Percentiles rank a stretch among this genome's conserved stretches.
These are phyloP conservation scores for Irena cyanogastra DNA, from an alignment of 2,113 vertebrate genomes.

Conservation along the genomic window DNA sequence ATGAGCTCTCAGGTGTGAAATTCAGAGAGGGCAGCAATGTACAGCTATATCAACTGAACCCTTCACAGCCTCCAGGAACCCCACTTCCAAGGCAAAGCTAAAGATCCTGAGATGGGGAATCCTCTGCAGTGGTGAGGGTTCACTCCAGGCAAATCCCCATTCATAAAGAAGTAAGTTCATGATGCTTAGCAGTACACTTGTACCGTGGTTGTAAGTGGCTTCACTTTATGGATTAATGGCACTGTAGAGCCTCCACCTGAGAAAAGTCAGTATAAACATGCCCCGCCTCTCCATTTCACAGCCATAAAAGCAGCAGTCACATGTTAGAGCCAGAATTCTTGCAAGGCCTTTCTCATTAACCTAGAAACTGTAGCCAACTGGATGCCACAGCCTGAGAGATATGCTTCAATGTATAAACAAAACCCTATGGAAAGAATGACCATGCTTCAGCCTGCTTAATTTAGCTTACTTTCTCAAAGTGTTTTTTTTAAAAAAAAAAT, in stretches of 20 bases:
- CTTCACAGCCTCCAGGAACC: neutral
- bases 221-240: neutral
- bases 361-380: neutral
- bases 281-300: neutral
- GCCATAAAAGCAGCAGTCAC: neutral
- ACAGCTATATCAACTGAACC: fast-evolving
- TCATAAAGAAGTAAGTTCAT: neutral
- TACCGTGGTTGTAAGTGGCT: neutral
- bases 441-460: neutral
- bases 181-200: neutral
- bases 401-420: conserved; percentile 4
- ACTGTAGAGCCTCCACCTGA: neutral
- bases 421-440: neutral
- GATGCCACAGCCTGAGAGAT: neutral
- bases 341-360: neutral
- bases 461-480: neutral
- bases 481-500: neutral
- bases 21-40: fast-evolving
- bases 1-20: neutral
- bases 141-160: neutral
- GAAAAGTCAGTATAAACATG: neutral
- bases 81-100: neutral
- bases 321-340: neutral
- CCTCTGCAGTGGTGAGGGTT: neutral
- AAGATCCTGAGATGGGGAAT: neutral